Percentiles rank a stretch among this genome's conserved stretches.
Conservation (phyloP, 1,140 invertebrate genomes). For the Drosophila navojoa region DNA sequence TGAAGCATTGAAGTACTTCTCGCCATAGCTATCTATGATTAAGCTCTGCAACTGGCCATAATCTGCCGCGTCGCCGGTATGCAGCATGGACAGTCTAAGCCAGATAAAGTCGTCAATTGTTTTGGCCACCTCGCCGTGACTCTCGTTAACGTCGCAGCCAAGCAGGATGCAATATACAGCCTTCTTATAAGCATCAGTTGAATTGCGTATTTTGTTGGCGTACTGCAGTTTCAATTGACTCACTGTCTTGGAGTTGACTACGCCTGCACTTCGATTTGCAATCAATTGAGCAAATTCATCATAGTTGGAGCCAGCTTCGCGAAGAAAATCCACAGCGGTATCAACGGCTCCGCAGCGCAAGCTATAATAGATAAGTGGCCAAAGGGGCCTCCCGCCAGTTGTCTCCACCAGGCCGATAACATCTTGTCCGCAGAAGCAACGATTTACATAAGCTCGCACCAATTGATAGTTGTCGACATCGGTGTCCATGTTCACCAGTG, state of each 20-base stretch:
- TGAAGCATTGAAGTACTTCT: conserved; percentile 96
- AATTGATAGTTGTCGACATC: conserved; percentile 93
- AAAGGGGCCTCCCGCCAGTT: conserved; percentile 91
- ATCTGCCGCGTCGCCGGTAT: conserved; percentile 79
- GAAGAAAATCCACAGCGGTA: conserved; percentile 91
- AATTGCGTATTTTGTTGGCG: conserved; percentile 90
- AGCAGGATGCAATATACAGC: conserved; percentile 93
- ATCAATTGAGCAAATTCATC: conserved; percentile 86
- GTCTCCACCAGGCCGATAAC: conserved; percentile 89
- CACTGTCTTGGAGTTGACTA: conserved; percentile 88
- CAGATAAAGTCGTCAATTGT: conserved; percentile 98
- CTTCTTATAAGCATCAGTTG: conserved; percentile 92
- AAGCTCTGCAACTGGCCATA: conserved; percentile 88
- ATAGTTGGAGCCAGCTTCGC: conserved; percentile 86
- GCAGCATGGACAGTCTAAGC: conserved; percentile 94
- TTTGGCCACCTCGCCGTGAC: conserved; percentile 94
- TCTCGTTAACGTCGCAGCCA: conserved; percentile 93
- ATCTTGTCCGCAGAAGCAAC: conserved; percentile 85
- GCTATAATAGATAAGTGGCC: conserved; percentile 95
- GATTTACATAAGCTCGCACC: conserved; percentile 92
- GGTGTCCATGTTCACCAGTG: conserved; percentile 91
- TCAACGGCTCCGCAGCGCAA: conserved; percentile 93
- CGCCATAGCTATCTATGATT: conserved; percentile 96
- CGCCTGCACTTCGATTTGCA: conserved; percentile 84
- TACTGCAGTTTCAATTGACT: conserved; percentile 90